A percentile compares a stretch with the other conserved stretches of the same genome.
phyloP scores from a whole-genome alignment of 2,113 vertebrate species.

The Colinus virginianus region DNA sequence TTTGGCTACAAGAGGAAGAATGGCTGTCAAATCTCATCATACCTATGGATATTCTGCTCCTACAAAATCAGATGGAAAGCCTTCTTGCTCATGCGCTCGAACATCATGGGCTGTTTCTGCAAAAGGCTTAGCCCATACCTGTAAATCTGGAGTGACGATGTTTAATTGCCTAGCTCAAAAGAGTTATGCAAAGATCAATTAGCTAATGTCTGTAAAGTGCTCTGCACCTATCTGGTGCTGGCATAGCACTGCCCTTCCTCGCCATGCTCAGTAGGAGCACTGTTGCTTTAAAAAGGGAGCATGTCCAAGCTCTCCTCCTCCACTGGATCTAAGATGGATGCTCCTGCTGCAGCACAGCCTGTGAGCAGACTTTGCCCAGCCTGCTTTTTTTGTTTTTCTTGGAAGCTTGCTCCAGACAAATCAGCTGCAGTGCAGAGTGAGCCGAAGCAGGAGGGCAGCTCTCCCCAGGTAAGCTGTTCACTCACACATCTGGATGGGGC shows the following conservation, averaged over 20 bases:
- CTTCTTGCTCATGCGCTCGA: background rate
- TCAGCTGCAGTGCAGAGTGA: slow-evolving; percentile 64
- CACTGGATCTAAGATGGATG: slow-evolving; percentile 69
- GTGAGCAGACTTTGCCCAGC: slow-evolving; percentile 77
- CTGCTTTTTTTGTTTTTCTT: slow-evolving; percentile 78
- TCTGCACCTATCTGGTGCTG: background rate
- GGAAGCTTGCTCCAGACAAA: slow-evolving; percentile 77
- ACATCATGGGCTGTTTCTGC: background rate
- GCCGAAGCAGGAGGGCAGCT: slow-evolving; percentile 52
- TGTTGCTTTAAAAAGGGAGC: slow-evolving; percentile 76
- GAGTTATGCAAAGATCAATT: background rate
- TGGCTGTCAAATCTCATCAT: background rate
- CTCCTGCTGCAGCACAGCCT: slow-evolving; percentile 71
- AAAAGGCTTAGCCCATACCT: background rate
- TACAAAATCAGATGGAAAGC: background rate
- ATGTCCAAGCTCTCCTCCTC: slow-evolving; percentile 70
- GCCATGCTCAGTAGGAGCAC: slow-evolving; percentile 55
- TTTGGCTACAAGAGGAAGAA: background rate
- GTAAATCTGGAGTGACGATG: background rate
- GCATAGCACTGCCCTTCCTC: background rate
- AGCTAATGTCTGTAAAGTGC: background rate
- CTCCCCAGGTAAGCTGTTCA: slow-evolving; percentile 68
- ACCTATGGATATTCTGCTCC: background rate
- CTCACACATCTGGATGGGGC: slow-evolving; percentile 25
- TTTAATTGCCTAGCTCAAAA: background rate